Percentiles rank a stretch among this genome's conserved stretches.
Conservation (phyloP, 2,888 invertebrate genomes). For the Volucella inanis region DNA sequence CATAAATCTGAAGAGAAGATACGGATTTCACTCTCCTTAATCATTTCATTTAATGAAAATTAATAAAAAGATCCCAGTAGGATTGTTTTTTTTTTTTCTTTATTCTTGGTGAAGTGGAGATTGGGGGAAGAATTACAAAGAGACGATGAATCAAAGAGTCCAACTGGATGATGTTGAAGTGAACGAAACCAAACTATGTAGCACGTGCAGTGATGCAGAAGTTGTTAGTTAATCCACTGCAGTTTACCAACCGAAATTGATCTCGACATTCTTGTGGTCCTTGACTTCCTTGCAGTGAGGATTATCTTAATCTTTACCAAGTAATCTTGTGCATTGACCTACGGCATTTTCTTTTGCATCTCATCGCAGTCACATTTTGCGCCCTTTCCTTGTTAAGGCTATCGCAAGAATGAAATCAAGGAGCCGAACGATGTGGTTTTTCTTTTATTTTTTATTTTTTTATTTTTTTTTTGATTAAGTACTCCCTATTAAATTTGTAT, state of each 20-base stretch:
- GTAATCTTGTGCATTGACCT: too few relatives aligned
- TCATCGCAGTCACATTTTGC: conserved; percentile 20
- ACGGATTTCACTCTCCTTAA: conserved; percentile 27
- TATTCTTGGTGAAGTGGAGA: too few relatives aligned
- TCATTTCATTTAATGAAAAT: conserved; percentile 44
- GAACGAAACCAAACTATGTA: not conserved
- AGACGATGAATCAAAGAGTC: conserved; percentile 32
- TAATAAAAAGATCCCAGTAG: too few relatives aligned
- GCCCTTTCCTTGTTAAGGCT: conserved; percentile 40
- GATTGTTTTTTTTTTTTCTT: too few relatives aligned
- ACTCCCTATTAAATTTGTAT: conserved; percentile 1
- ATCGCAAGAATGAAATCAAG: conserved; percentile 41
- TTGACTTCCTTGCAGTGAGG: conserved; percentile 39
- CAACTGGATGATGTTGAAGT: too few relatives aligned
- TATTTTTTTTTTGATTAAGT: too few relatives aligned
- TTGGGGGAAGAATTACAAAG: conserved; percentile 2
- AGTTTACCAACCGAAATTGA: conserved; percentile 48
- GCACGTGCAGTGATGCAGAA: conserved; percentile 35
- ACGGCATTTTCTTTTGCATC: conserved; percentile 21
- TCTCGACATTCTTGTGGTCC: conserved; percentile 64
- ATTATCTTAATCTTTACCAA: conserved; percentile 42
- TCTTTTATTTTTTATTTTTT: too few relatives aligned
- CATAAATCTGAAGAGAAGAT: conserved; percentile 26
- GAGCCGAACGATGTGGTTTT: not conserved
- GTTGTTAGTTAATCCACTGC: conserved; percentile 40